These are phyloP conservation scores for Siniperca obscura DNA, from an alignment of 2,797 vertebrate genomes.

Conservation along the genomic window DNA sequence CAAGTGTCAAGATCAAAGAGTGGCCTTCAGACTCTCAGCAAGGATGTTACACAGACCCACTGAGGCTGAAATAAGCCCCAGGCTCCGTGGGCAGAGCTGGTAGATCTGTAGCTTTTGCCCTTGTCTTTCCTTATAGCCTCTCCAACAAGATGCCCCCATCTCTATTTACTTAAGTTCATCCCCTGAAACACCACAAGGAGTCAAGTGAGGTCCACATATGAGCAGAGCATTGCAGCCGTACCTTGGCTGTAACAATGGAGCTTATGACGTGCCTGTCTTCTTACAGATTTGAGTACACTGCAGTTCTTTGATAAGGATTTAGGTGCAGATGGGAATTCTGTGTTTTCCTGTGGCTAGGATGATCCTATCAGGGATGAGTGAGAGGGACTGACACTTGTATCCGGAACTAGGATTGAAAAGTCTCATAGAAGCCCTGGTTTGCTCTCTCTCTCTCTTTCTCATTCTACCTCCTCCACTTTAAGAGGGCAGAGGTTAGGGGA, in stretches of 20 bases:
- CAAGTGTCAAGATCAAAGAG: conserved; percentile 43
- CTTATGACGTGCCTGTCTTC: conserved; percentile 17
- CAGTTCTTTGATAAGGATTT: conserved; percentile 27
- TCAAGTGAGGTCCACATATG: conserved; percentile 1
- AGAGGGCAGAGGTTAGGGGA: not conserved
- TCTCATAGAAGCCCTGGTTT: conserved; percentile 19
- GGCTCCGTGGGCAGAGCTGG: conserved; percentile 25
- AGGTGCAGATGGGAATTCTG: conserved; percentile 36
- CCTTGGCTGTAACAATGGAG: not conserved
- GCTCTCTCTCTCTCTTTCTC: not conserved
- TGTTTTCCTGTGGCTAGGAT: conserved; percentile 23
- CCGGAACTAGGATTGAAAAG: conserved; percentile 25
- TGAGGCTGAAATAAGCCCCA: conserved; percentile 17
- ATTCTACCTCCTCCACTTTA: not conserved
- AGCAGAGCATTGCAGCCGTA: not conserved
- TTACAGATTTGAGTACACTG: conserved; percentile 20
- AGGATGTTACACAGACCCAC: conserved; percentile 24
- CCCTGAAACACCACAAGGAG: not conserved
- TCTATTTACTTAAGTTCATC: conserved; percentile 1
- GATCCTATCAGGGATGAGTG: conserved; percentile 21
- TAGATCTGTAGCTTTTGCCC: conserved; percentile 8
- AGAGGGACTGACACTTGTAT: conserved; percentile 21
- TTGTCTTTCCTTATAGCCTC: conserved; percentile 25
- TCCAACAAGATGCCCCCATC: conserved; percentile 3
- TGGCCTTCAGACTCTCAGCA: conserved; percentile 33